Base-by-base conservation (phyloP, 2,888 invertebrate genomes). In the Tetranychus piercei region DNA sequence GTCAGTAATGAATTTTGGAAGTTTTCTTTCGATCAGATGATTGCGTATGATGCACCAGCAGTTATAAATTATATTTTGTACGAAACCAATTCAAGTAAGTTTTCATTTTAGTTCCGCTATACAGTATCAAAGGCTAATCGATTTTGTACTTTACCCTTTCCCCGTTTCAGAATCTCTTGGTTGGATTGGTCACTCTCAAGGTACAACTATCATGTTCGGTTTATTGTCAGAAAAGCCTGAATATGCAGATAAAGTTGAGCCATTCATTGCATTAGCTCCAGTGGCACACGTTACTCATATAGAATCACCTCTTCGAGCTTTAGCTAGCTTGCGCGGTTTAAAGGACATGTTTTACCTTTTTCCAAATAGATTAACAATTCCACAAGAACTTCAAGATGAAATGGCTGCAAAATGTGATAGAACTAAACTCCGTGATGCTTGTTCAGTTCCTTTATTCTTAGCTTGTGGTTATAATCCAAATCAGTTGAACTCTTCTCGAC, bases 401-500 rank as follows among this genome's bases (percentile, higher is more conserved):
- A 90, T 80, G 85, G 87, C 77, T 81, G 85, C 77, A 11, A 22
- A 6, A 1, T 44, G 72, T 22, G 20, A 15, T 65, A 45, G 9
- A 22, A 6, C 22, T 5, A 45, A 15, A 15, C 9, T 55, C 5
- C 65, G 64, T 80, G 83, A 83, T 74, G 84, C 91, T 73, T 92
- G 92, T 81, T 87, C 88, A 79, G 89, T 90, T 80, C 80, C 88
- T 0, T 79, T 92, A 75, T 91, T 91, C 81, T 82, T 88, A 15
- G 80, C 91, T 1, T 87, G 87, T 77, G 92, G 92, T 0, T 88
- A 87, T 79, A 90, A 89, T 81, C 83, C 84, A 73, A 83, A 83
- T 20, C 87, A 90, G 80, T 87, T 90, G 76, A 89, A 91, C 80
- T 82, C 83, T 83, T 82, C 81, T 69, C 81, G 85, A 11, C 77